Conservation (phyloP, 2,113 vertebrate genomes). For the Catharus fuscescens region DNA sequence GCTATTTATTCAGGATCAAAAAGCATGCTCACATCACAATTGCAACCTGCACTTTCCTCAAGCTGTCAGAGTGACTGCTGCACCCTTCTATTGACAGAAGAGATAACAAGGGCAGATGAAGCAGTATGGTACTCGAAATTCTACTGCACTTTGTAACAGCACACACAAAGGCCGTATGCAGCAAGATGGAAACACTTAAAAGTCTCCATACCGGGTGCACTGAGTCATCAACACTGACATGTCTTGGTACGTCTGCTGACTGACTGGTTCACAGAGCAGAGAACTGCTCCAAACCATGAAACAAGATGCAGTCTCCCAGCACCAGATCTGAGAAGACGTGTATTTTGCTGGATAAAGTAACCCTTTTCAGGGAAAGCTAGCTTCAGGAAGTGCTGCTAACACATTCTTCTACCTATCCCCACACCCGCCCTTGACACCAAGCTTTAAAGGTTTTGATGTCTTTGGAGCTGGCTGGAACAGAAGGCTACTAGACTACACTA, state of each 20-base stretch:
- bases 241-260: not conserved
- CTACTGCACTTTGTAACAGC: not conserved
- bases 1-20: not conserved
- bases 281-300: not conserved
- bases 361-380: not conserved
- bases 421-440: fast-evolving
- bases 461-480: not conserved
- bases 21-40: not conserved
- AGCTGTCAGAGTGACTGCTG: not conserved
- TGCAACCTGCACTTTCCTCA: not conserved
- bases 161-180: not conserved
- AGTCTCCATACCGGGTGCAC: not conserved
- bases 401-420: not conserved
- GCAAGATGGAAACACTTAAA: not conserved
- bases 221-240: not conserved
- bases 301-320: not conserved
- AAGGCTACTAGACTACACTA: not conserved
- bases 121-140: fast-evolving
- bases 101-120: not conserved
- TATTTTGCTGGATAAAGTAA: not conserved
- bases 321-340: not conserved
- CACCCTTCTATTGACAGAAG: not conserved
- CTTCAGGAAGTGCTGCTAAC: not conserved
- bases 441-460: not conserved
- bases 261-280: not conserved